Evolutionary conservation across 2,888 invertebrate species (phyloP).

Genomic region (Apamea epomidion): DNA sequence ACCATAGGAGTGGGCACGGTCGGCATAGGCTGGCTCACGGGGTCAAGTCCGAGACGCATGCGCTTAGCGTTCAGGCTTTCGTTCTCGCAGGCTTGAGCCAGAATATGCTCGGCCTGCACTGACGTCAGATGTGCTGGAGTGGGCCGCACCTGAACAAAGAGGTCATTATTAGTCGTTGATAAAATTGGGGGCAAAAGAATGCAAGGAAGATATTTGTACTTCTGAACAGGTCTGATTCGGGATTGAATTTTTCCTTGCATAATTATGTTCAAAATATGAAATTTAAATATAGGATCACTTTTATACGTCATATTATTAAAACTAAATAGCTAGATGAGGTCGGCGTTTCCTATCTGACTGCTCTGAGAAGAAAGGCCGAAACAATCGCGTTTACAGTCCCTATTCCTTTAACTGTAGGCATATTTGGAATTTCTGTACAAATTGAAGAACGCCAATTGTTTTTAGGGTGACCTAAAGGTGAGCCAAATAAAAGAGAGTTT

Average conservation of each 20-base stretch:
- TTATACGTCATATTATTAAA: no score
- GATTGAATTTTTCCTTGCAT: not conserved
- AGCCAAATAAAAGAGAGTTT: not conserved
- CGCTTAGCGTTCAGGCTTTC: conserved; percentile 99
- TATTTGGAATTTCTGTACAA: not conserved
- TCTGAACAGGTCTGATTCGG: not conserved
- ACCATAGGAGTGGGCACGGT: conserved; percentile 92
- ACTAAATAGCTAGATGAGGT: no score
- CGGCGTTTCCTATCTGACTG: no score
- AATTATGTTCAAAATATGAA: not conserved
- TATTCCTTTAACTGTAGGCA: no score
- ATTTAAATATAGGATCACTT: no score
- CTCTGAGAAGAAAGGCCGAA: no score
- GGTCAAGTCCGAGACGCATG: conserved; percentile 98
- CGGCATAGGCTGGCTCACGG: conserved; percentile 97
- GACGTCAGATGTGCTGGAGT: conserved; percentile 99
- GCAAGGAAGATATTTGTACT: not conserved
- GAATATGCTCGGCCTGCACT: conserved; percentile 98
- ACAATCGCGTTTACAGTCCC: no score
- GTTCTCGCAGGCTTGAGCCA: conserved; percentile 99
- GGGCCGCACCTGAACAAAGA: conserved; percentile 93
- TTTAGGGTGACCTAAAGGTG: not conserved
- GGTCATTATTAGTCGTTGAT: conserved; percentile 7
- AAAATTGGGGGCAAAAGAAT: not conserved
- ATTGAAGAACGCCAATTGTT: not conserved